A percentile compares a stretch with the other conserved stretches of the same genome.
Evolutionary conservation across 2,888 invertebrate genomes (phyloP).

Genomic region (Tetranychus piercei): DNA sequence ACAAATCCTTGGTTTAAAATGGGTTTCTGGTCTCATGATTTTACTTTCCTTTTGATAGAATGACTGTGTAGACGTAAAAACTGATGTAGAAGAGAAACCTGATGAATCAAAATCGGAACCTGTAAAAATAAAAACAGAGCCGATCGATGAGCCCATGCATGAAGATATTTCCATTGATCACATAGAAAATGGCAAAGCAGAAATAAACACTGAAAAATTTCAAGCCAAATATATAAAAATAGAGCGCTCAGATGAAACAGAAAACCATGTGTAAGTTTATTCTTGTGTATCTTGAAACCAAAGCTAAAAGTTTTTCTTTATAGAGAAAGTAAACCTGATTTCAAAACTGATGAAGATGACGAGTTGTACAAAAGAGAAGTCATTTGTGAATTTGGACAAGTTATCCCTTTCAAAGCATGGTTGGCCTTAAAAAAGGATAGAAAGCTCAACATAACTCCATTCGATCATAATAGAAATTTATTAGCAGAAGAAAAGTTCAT

Average conservation of each 20-base stretch:
- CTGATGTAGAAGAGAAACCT: background rate
- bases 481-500: background rate
- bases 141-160: background rate
- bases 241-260: background rate
- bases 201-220: background rate
- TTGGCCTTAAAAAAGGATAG: background rate
- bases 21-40: background rate
- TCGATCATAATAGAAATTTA: background rate
- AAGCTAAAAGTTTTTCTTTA: too few relatives aligned
- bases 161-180: too few relatives aligned
- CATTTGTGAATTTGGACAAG: background rate
- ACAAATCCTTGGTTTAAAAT: background rate
- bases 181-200: background rate
- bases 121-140: background rate
- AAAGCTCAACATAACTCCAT: background rate
- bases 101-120: background rate
- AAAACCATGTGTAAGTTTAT: background rate
- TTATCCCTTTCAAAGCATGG: background rate
- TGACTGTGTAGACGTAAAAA: background rate
- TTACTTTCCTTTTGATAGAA: background rate
- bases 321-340: background rate
- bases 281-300: too few relatives aligned
- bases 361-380: background rate
- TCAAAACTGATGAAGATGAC: background rate
- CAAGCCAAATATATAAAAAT: background rate